Conservation (phyloP, 30 jellyfish, hydroid and myxozoan species). For the Nemopilema nomurai region DNA sequence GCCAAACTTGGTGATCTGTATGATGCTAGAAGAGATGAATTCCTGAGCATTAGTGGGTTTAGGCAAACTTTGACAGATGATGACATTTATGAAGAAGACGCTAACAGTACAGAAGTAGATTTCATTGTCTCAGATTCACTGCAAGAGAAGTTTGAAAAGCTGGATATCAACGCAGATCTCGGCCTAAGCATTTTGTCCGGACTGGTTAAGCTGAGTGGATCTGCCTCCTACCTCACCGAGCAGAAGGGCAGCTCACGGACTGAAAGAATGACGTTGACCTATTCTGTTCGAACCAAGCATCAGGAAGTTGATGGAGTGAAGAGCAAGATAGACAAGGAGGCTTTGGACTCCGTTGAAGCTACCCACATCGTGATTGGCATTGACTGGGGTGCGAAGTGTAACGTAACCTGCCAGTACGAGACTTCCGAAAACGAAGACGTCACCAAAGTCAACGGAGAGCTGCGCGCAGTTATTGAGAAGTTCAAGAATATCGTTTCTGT, state of each 20-base stretch:
- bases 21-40: slow-evolving; percentile 59
- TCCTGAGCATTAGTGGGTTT: slow-evolving; percentile 37
- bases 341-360: slow-evolving; percentile 42
- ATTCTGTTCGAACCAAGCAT: slow-evolving; percentile 42
- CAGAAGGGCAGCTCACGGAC: slow-evolving; percentile 52
- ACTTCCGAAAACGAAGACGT: slow-evolving; percentile 33
- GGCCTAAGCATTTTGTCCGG: slow-evolving; percentile 64
- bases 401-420: slow-evolving; percentile 45
- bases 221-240: slow-evolving; percentile 54
- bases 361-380: slow-evolving; percentile 75
- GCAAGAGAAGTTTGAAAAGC: slow-evolving; percentile 41
- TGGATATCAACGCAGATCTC: slow-evolving; percentile 62
- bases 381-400: slow-evolving; percentile 82
- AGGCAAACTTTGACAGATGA: slow-evolving; percentile 15
- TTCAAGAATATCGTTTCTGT: slow-evolving; percentile 13
- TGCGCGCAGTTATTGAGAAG: slow-evolving; percentile 49
- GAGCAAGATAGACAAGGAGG: slow-evolving; percentile 29
- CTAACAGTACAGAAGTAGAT: slow-evolving; percentile 40
- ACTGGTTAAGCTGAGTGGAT: slow-evolving; percentile 49
- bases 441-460: slow-evolving; percentile 42
- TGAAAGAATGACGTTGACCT: slow-evolving; percentile 47
- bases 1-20: slow-evolving; percentile 67
- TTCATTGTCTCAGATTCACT: slow-evolving; percentile 48
- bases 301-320: slow-evolving; percentile 61
- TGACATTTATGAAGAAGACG: slow-evolving; percentile 63